phyloP scores from a whole-genome alignment of 2,113 vertebrate genomes.

The Aplodontia rufa region DNA sequence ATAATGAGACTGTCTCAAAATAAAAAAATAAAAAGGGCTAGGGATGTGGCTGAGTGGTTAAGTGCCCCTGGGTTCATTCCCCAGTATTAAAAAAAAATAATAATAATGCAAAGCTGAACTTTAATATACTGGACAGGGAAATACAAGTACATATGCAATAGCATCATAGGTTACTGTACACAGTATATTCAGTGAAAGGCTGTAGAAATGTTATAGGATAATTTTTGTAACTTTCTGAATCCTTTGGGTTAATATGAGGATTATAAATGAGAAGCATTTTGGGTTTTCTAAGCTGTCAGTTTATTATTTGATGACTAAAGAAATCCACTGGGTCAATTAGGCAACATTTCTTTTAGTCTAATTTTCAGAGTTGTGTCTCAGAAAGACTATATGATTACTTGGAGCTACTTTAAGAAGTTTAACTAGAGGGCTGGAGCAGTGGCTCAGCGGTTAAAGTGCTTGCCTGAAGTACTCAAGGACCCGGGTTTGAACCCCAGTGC shows the following conservation, averaged over 20 bases:
- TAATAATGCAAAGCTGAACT: neutral
- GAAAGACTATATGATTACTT: neutral
- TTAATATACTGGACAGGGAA: neutral
- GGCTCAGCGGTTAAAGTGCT: too few species aligned
- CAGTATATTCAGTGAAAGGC: neutral
- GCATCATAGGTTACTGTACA: neutral
- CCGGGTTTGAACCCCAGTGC: too few species aligned
- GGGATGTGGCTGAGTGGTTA: too few species aligned
- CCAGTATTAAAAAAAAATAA: too few species aligned
- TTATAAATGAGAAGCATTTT: neutral
- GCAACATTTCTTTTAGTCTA: neutral
- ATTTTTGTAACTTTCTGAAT: neutral
- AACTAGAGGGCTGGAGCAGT: too few species aligned
- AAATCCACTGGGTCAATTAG: neutral
- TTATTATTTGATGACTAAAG: conserved; percentile 14
- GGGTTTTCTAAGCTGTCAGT: neutral
- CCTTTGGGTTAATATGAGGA: neutral
- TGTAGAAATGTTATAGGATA: neutral
- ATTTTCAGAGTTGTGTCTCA: neutral
- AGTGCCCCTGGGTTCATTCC: too few species aligned
- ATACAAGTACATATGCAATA: neutral
- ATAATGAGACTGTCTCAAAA: too few species aligned
- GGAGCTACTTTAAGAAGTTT: neutral
- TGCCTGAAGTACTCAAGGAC: too few species aligned
- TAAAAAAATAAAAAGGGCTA: too few species aligned